phyloP scores from a whole-genome alignment of 2,113 vertebrate genomes.

The Tyto alba region DNA sequence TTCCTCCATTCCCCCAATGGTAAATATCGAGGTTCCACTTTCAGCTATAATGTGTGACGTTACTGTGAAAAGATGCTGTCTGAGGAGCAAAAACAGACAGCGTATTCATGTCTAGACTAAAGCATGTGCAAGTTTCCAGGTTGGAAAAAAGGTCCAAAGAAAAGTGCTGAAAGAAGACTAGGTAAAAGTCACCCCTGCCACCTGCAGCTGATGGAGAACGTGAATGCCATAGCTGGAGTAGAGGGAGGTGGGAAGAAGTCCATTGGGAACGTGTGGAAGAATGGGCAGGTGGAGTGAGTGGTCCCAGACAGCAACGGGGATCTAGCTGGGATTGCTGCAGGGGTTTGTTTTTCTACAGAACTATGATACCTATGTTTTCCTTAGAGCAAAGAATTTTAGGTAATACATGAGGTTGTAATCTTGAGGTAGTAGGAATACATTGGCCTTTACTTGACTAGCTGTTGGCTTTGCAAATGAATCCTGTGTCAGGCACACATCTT shows the following conservation, averaged over 20 bases:
- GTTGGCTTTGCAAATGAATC: neutral
- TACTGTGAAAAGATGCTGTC: slow-evolving; percentile 47
- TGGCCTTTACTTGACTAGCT: neutral
- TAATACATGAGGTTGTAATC: neutral
- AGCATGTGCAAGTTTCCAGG: slow-evolving; percentile 53
- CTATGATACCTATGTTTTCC: neutral
- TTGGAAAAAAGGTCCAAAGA: slow-evolving; percentile 31
- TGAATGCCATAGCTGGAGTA: neutral
- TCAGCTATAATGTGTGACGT: slow-evolving; percentile 10
- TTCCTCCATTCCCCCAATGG: neutral
- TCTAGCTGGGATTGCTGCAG: neutral
- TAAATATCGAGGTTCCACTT: slow-evolving; percentile 3
- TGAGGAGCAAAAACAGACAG: slow-evolving; percentile 50
- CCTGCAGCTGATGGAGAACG: neutral
- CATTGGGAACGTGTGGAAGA: neutral
- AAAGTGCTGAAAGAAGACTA: slow-evolving; percentile 25
- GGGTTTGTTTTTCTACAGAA: neutral
- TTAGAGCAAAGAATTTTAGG: neutral
- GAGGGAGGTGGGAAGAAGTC: neutral
- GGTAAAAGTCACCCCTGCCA: neutral
- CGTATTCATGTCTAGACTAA: slow-evolving; percentile 57
- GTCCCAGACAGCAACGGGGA: neutral
- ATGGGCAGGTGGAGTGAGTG: neutral
- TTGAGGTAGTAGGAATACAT: neutral
- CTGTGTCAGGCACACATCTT: neutral